Base-by-base conservation (phyloP, 2,888 invertebrate species). In the Baccha elongata region DNA sequence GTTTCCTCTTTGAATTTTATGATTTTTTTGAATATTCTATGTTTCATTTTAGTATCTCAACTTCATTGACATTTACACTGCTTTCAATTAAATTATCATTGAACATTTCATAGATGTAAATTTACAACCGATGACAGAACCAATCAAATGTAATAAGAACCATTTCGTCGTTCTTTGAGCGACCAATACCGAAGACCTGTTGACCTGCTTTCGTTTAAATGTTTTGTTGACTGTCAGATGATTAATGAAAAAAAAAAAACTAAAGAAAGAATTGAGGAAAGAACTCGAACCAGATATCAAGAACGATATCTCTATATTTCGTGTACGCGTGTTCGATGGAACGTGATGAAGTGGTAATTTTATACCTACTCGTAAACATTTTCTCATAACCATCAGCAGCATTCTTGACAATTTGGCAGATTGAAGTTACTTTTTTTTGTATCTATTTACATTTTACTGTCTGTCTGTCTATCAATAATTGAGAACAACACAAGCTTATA, bases 121-220 rank as follows among this genome's bases (percentile, higher is more conserved):
- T 32, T n/a, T 29, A 11, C 17, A 52, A 52, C 52, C 52, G 17
- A 52, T 32, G 52, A 52, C 35, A 37, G 19, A 53, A 53, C 53
- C 21, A 53, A 53, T 35, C 15, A 37, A 13, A 50, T 26, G 13
- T 2, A 26, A 50, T 15, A 15, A 3, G 13, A 11, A 50, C 15
- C 17, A 6, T 46, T n/a, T 46, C 3, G 11, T 44, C 1, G 21
- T 7, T 42, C 17, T 7, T 29, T 29, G 17, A 60, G 0, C 15
- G 23, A 21, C 13, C 6, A 37, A 35, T 53, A 60, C 15, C 44
- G 8, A 29, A 35, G 35, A 48, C 21, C 21, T 50, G 15, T 50
- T 64, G 37, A 50, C 64, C 64, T 48, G 48, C 3, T 48, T 64
- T 64, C 35, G 1, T 64, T 37, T 48, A 10, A 48, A 35, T 23